Conservation (phyloP, 1,140 invertebrate species). For the Belonocnema kinseyi region DNA sequence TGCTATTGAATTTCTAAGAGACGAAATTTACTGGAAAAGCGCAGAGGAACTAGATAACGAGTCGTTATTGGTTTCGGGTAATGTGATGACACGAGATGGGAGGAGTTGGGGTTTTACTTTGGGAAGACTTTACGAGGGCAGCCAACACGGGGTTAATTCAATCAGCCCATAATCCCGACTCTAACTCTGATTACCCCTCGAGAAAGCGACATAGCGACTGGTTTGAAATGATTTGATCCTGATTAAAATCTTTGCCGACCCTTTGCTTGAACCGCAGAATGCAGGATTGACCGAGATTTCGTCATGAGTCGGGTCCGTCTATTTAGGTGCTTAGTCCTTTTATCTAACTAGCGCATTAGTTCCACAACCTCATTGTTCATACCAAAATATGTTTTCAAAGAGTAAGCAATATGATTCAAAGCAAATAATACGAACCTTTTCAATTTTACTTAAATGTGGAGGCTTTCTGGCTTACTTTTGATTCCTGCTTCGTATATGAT, state of each 20-base stretch:
- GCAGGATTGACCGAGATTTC: conserved; percentile 38
- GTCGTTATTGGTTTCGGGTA: conserved; percentile 52
- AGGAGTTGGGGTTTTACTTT: conserved; percentile 72
- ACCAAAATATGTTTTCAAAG: no score
- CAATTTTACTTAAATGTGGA: no score
- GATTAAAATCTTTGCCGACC: conserved; percentile 10
- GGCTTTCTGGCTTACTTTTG: no score
- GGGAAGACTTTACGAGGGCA: conserved; percentile 73
- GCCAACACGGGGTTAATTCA: conserved; percentile 71
- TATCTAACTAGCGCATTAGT: neutral
- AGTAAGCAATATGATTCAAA: no score
- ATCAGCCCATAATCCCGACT: conserved; percentile 71
- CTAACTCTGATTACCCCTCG: conserved; percentile 71
- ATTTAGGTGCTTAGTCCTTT: conserved; percentile 38
- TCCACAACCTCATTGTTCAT: no score
- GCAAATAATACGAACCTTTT: no score
- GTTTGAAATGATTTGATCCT: conserved; percentile 32
- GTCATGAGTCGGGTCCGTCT: conserved; percentile 36
- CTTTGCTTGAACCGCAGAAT: neutral
- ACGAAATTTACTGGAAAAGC: conserved; percentile 51
- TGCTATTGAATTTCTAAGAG: neutral
- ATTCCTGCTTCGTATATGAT: no score
- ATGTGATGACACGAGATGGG: conserved; percentile 69
- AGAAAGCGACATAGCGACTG: conserved; percentile 48
- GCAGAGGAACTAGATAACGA: conserved; percentile 56